Base-by-base conservation (phyloP, 1,140 invertebrate species). In the Saccostrea glomerata region DNA sequence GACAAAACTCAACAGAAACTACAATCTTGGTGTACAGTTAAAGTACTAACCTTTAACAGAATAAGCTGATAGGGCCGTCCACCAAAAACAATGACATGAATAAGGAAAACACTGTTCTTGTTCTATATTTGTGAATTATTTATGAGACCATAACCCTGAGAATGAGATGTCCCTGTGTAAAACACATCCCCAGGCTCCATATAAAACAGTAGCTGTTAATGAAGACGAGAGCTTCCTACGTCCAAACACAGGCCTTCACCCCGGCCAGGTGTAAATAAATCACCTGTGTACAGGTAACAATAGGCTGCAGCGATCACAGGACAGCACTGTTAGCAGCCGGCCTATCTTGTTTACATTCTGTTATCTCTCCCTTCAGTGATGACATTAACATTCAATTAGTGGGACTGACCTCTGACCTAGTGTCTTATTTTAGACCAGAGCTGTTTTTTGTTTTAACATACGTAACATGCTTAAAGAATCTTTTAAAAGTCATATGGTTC, bases 151-250 rank as follows among this genome's bases (percentile, higher is more conserved):
- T 77, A 25, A 30, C 12, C n/a, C 66, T 70, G 11, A 23, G 6
- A 30, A 25, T 30, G 70, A 30, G 30, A 2, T 77, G 70, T 77
- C 70, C 13, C 11, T 30, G 70, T 36, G 58, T 73, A 30, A 73
- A 36, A 77, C 23, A 77, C 7, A 77, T 36, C 70, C 70, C 17
- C 82, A 70, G 40, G 54, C 60, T 56, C 77, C 30, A 85, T 60
- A 56, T 84, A 73, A 25, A 90, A 83, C 91, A 92, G 90, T 90
- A 91, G 84, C 70, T 0, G 70, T 77, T 77, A 77, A 13, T 77
- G 30, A 77, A 30, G 70, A 77, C 30, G 30, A 77, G 25, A 30
- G 7, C 70, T 36, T 25, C 70, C 70, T 77, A 36, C 12, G 25
- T 36, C 23, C 30, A 23, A 73, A 73, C 66, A 73, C 20, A 73